Conservation (phyloP, 2,113 vertebrate species). For the Hucho hucho region DNA sequence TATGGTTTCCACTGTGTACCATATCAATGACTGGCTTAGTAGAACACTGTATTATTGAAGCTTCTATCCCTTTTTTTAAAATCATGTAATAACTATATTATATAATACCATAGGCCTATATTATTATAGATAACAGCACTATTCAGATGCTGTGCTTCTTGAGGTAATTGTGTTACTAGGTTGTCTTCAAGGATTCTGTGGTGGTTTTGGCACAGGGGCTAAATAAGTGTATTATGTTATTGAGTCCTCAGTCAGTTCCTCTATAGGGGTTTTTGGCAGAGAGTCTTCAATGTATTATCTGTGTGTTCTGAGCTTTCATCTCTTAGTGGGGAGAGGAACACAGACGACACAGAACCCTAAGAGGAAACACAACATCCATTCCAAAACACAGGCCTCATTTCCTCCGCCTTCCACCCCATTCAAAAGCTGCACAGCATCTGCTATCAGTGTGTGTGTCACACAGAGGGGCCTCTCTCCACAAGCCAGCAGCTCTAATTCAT, state of each 20-base stretch:
- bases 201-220: background rate
- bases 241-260: background rate
- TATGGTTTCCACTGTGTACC: no score
- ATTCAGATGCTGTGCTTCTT: no score
- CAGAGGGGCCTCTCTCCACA: background rate
- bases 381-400: conserved; percentile 56
- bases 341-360: conserved; percentile 9
- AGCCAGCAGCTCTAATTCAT: conserved; percentile 9
- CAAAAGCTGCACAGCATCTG: conserved; percentile 57
- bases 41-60: no score
- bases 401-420: conserved; percentile 51
- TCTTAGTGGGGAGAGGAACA: conserved; percentile 25
- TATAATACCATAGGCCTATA: no score
- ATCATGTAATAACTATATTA: no score
- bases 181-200: background rate
- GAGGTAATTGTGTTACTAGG: background rate
- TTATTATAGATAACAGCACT: no score
- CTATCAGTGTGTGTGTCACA: conserved; percentile 29
- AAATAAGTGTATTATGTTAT: background rate
- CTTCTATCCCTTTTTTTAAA: no score
- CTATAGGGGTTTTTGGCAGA: conserved; percentile 1
- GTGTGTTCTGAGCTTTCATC: background rate
- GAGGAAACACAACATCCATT: conserved; percentile 50
- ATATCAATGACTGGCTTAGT: no score
- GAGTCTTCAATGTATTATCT: background rate